A percentile compares a stretch with the other conserved stretches of the same genome.
These are phyloP conservation scores for Channa argus DNA, from an alignment of 2,113 vertebrate species.

Conservation along the genomic window DNA sequence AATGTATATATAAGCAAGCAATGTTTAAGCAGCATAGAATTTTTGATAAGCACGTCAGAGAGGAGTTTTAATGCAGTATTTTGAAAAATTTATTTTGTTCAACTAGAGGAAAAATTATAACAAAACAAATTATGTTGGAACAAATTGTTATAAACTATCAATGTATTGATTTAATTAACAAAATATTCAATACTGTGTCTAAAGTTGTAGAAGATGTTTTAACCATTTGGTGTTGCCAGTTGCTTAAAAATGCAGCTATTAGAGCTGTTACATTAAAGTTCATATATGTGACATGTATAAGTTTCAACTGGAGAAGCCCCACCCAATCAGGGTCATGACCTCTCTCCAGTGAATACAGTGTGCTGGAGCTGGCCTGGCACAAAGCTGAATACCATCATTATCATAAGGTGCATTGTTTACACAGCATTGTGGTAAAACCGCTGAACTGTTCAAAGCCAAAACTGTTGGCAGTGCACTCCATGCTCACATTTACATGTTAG, in stretches of 20 bases:
- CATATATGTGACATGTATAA: neutral
- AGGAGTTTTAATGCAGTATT: too few species aligned
- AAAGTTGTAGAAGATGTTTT: too few species aligned
- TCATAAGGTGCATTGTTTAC: constrained; percentile 53
- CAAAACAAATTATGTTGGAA: too few species aligned
- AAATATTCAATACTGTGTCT: too few species aligned
- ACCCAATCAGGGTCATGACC: constrained; percentile 21
- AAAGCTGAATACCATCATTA: constrained; percentile 51
- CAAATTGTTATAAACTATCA: too few species aligned
- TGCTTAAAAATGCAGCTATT: neutral
- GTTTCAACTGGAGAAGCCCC: constrained; percentile 7
- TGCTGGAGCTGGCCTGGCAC: constrained; percentile 35
- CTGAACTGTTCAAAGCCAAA: constrained; percentile 69
- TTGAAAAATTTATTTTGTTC: too few species aligned
- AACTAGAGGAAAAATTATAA: too few species aligned
- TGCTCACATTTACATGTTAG: constrained; percentile 37
- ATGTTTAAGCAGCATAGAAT: too few species aligned
- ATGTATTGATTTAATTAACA: too few species aligned
- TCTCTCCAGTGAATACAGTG: constrained; percentile 37
- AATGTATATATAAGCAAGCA: too few species aligned
- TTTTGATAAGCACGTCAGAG: too few species aligned
- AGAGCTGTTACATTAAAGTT: neutral
- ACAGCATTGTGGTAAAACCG: constrained; percentile 59
- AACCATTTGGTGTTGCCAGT: too few species aligned
- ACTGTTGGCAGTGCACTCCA: constrained; percentile 69